Conservation (phyloP, 2,797 vertebrate genomes). For the Adelosebastes latens region DNA sequence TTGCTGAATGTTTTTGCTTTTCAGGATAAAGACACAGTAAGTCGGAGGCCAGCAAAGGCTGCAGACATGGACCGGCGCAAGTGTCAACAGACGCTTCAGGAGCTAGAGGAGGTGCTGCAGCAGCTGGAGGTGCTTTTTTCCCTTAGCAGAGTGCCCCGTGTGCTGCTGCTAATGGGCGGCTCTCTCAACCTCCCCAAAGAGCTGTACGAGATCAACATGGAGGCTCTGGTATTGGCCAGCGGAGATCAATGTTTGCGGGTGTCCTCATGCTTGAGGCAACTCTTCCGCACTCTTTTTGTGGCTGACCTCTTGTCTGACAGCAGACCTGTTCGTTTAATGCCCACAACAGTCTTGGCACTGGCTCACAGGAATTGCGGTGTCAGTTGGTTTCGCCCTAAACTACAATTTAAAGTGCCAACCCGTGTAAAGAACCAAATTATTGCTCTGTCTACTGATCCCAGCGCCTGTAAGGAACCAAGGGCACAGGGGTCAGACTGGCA, state of each 20-base stretch:
- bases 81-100: constrained; percentile 86
- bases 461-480: not conserved
- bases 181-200: constrained; percentile 89
- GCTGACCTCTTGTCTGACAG: constrained; percentile 92
- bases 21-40: constrained; percentile 81
- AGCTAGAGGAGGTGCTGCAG: constrained; percentile 88
- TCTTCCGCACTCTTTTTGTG: constrained; percentile 92
- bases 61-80: constrained; percentile 79
- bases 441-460: constrained; percentile 82
- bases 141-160: constrained; percentile 89
- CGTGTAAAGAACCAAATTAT: constrained; percentile 88
- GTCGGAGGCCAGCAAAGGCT: constrained; percentile 66
- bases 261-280: constrained; percentile 87
- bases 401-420: constrained; percentile 89
- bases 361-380: constrained; percentile 92
- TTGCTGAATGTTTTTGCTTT: constrained; percentile 13
- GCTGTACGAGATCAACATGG: constrained; percentile 94
- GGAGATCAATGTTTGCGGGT: constrained; percentile 83
- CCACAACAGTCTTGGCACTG: constrained; percentile 87
- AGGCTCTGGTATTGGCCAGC: constrained; percentile 78
- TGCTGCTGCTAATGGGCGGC: constrained; percentile 92
- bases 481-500: constrained; percentile 69
- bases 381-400: constrained; percentile 93
- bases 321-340: constrained; percentile 83
- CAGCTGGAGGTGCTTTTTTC: constrained; percentile 92